Base-by-base conservation (phyloP, 23 tunicate species). In the Halocynthia roretzi region DNA sequence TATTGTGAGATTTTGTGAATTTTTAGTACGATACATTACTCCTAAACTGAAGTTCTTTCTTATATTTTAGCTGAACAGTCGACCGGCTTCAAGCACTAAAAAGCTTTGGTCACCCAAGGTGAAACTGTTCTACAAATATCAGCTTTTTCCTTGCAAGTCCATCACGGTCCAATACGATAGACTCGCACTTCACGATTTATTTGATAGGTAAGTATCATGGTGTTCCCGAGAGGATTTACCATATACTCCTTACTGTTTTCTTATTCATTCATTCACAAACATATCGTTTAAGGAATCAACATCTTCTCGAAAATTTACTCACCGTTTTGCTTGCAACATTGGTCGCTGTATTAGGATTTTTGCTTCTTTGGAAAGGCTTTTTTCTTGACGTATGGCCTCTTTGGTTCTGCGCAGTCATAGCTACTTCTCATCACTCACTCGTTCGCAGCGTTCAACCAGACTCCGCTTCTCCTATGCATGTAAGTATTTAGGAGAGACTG, bases 381-480 rank as follows among this genome's bases (percentile, higher is more conserved):
- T 65, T 90, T 7, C 61, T 74, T 56, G 96, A 90, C 52, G 6
- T 90, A 10, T 90, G 87, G 86, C 58, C 80, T 48, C 75, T 90
- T 61, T 90, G 96, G 96, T 71, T 84, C 54, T 90, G 96, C 57
- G 77, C 75, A 57, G 96, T 90, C 86, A 80, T 84, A 31, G 90
- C 96, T 6, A 63, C 96, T 53, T 83, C 96, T 31, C 96, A 90
- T 69, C 84, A 75, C 66, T 84, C 96, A 10, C 80, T 90, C 53
- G 58, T 90, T 19, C 69, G 87, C 7, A 90, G 96, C 67, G 96
- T 84, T 18, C 96, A 90, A 68, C 96, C 96, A 7, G 96, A 90
- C 54, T 76, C 89, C 0, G 89, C 96, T 6, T 90, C 96, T 8
- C 96, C 96, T 17, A 90, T 89, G 7, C 96, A 90, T 63, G 96